Evolutionary conservation across 2,113 vertebrate species (phyloP).

Genomic region (Genyomyrus donnyi): DNA sequence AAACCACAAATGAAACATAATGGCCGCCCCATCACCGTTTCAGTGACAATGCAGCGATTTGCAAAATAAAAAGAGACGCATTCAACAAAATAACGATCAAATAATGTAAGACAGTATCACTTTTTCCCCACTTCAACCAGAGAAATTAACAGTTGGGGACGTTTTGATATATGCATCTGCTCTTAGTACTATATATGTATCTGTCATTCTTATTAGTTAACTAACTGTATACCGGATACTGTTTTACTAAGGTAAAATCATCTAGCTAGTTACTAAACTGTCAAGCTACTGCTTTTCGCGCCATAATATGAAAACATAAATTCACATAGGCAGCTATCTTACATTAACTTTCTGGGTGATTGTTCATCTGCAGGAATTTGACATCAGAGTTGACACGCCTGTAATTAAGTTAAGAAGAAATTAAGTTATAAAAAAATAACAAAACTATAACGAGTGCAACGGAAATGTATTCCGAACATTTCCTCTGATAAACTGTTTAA

Average conservation of each 20-base stretch:
- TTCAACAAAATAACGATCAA: neutral
- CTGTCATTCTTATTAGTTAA: neutral
- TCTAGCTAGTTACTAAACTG: neutral
- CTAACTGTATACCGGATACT: neutral
- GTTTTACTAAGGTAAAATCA: neutral
- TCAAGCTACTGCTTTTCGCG: neutral
- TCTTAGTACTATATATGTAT: neutral
- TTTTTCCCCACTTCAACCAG: neutral
- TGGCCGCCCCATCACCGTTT: too few species aligned
- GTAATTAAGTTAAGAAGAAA: neutral
- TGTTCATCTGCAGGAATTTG: neutral
- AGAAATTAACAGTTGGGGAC: neutral
- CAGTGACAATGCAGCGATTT: neutral
- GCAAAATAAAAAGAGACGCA: neutral
- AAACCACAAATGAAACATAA: neutral
- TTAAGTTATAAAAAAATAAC: neutral
- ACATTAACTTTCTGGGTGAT: neutral
- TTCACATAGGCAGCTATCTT: neutral
- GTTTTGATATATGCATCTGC: neutral
- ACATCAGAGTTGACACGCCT: neutral
- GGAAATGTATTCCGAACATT: neutral
- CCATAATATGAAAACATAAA: neutral
- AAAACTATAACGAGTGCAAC: neutral
- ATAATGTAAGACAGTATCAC: neutral
- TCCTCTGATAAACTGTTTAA: neutral